Conservation (phyloP, 2,113 vertebrate species). For the Lepidothrix coronata region DNA sequence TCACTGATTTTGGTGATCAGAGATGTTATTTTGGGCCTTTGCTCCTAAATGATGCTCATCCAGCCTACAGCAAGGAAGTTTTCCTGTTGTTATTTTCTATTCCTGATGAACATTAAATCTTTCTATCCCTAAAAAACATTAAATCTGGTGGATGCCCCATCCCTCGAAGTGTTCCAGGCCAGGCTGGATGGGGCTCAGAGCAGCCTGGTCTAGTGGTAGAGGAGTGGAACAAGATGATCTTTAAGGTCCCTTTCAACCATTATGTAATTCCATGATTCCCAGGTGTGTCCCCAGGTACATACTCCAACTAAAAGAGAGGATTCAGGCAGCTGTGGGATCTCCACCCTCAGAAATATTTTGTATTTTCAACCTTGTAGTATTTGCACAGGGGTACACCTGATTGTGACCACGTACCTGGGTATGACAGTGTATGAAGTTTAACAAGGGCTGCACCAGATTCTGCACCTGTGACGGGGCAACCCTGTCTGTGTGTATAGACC, state of each 20-base stretch:
- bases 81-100: neutral
- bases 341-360: neutral
- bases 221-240: neutral
- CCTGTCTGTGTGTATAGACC: neutral
- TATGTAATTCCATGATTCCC: neutral
- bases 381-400: neutral
- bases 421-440: neutral
- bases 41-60: neutral
- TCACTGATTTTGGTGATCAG: neutral
- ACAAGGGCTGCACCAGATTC: neutral
- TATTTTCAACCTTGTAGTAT: neutral
- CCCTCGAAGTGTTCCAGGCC: neutral
- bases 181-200: neutral
- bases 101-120: neutral
- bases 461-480: neutral
- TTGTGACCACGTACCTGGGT: neutral
- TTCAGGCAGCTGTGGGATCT: neutral
- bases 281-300: neutral
- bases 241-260: neutral
- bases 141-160: neutral
- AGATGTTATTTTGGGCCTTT: neutral
- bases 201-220: neutral
- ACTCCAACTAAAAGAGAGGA: accelerated
- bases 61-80: neutral
- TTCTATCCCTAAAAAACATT: neutral